These are phyloP conservation scores for Phyllotreta striolata DNA, from an alignment of 2,888 invertebrate species.

Conservation along the genomic window DNA sequence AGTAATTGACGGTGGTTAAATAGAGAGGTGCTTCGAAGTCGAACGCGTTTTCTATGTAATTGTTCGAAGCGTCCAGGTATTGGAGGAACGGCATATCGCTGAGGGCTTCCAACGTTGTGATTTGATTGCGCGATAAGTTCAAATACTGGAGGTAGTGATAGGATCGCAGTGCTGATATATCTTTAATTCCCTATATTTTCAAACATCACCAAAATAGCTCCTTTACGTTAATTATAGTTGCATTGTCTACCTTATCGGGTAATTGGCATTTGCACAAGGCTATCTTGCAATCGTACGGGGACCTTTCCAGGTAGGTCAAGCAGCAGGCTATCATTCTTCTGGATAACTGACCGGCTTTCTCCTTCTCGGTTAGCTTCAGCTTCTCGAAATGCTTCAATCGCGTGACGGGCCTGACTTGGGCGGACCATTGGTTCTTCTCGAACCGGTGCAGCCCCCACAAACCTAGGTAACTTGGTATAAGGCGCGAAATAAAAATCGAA, in stretches of 20 bases:
- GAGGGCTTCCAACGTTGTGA: conserved; percentile 64
- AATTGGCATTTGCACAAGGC: conserved; percentile 65
- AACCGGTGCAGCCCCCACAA: conserved; percentile 43
- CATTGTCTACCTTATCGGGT: conserved; percentile 37
- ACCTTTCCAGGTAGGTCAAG: conserved; percentile 64
- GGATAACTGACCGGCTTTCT: conserved; percentile 63
- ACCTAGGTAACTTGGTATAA: conserved; percentile 32
- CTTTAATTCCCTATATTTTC: conserved; percentile 55
- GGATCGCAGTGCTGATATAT: conserved; percentile 64
- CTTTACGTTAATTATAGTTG: background rate
- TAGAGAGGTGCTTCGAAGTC: conserved; percentile 69
- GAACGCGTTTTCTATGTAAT: conserved; percentile 64
- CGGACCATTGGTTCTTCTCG: conserved; percentile 44
- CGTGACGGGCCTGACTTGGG: conserved; percentile 33
- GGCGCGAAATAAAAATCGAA: too few relatives aligned
- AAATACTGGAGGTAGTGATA: conserved; percentile 69
- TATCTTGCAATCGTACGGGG: conserved; percentile 65
- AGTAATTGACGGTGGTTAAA: conserved; percentile 69
- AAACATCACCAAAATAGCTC: background rate
- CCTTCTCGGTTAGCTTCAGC: conserved; percentile 34
- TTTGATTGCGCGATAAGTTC: conserved; percentile 67
- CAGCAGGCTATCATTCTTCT: conserved; percentile 64
- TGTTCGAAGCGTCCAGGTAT: conserved; percentile 66
- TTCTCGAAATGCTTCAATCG: conserved; percentile 42
- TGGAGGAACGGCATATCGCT: conserved; percentile 66